A percentile compares a stretch with the other conserved stretches of the same genome.
Evolutionary conservation across 2,797 vertebrate species (phyloP).

Genomic region (Zenarchopterus dispar): DNA sequence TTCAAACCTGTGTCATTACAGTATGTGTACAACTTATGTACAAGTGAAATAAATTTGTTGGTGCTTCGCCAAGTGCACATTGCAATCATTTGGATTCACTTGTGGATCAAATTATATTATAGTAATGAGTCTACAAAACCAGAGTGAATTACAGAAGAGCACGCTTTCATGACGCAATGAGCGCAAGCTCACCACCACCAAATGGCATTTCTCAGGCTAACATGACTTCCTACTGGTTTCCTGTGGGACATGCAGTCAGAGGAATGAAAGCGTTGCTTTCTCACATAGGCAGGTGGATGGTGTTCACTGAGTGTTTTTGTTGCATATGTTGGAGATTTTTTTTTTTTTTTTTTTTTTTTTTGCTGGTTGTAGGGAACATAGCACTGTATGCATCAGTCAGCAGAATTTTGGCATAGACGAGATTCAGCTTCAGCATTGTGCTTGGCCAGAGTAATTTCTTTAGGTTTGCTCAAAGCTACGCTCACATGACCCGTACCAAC

Average conservation of each 20-base stretch:
- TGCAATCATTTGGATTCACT: slow-evolving; percentile 75
- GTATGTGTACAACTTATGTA: slow-evolving; percentile 80
- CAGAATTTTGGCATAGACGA: too few relatives aligned
- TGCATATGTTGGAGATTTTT: too few relatives aligned
- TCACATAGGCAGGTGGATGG: neutral
- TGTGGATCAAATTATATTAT: slow-evolving; percentile 17
- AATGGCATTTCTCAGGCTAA: neutral
- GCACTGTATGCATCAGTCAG: too few relatives aligned
- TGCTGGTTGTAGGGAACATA: neutral
- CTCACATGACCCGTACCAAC: too few relatives aligned
- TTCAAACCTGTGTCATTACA: slow-evolving; percentile 75
- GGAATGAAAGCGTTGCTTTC: neutral
- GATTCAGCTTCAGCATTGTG: too few relatives aligned
- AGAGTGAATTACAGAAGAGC: neutral
- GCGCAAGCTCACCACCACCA: neutral
- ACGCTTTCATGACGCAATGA: slow-evolving; percentile 9
- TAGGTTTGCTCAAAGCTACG: neutral
- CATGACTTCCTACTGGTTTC: slow-evolving; percentile 12
- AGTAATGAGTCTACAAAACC: neutral
- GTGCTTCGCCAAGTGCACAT: slow-evolving; percentile 76
- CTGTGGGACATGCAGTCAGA: slow-evolving; percentile 1
- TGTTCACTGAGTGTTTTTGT: neutral
- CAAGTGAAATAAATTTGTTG: slow-evolving; percentile 83
- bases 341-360: too few relatives aligned
- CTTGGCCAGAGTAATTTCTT: neutral